Conservation (phyloP, 2,113 vertebrate genomes). For the Ammodramus savannarum region DNA sequence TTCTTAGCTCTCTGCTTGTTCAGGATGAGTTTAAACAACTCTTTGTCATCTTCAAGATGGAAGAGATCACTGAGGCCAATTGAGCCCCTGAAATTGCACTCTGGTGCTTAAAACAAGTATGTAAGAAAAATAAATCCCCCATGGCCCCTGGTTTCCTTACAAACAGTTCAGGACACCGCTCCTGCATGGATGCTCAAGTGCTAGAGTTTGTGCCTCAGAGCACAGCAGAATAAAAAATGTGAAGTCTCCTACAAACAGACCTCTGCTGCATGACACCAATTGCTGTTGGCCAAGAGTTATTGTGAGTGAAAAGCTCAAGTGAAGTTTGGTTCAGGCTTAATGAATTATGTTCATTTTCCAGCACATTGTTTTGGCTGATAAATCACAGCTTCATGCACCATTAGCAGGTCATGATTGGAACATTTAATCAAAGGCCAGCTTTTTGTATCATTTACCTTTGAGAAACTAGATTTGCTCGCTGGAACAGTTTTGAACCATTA, state of each 20-base stretch:
- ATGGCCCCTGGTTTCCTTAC: not conserved
- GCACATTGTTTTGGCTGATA: conserved; percentile 69
- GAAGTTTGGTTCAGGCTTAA: conserved; percentile 43
- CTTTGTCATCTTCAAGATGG: not conserved
- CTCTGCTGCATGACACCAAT: not conserved
- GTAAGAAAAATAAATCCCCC: not conserved
- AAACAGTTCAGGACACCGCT: not conserved
- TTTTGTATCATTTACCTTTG: conserved; percentile 62
- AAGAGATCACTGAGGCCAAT: not conserved
- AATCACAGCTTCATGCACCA: conserved; percentile 70
- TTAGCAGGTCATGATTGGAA: conserved; percentile 64
- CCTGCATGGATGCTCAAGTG: not conserved
- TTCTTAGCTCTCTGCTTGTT: not conserved
- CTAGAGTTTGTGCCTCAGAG: not conserved
- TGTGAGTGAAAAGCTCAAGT: conserved; percentile 45
- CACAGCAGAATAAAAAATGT: not conserved
- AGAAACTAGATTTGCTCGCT: conserved; percentile 68
- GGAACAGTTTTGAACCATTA: conserved; percentile 68
- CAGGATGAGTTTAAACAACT: not conserved
- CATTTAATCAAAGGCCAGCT: conserved; percentile 73
- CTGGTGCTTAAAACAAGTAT: not conserved
- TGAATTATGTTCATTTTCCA: conserved; percentile 65
- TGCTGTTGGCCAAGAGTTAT: conserved; percentile 9
- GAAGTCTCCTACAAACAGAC: not conserved
- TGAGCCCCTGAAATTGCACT: not conserved